phyloP scores from a whole-genome alignment of 2,113 vertebrate genomes.

The Chaenocephalus aceratus region DNA sequence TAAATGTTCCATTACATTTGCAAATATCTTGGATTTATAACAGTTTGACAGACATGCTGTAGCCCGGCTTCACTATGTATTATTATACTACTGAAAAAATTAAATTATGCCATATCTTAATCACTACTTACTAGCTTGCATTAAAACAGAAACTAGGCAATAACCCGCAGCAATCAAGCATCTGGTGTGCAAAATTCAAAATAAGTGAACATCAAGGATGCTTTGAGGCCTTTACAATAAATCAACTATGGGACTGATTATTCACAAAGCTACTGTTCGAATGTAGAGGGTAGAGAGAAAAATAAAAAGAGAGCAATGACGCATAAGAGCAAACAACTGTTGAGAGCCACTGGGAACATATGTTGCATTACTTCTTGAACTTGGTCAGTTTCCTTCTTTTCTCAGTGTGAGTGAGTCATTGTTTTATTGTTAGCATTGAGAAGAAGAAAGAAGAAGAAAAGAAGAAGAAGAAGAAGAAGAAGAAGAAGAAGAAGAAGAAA shows the following conservation, averaged over 20 bases:
- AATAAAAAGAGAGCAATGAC: not conserved
- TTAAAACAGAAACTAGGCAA: too few relatives aligned
- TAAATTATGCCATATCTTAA: not conserved
- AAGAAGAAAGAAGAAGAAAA: too few relatives aligned
- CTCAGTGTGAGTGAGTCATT: too few relatives aligned
- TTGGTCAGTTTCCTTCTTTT: too few relatives aligned
- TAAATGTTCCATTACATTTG: conserved; percentile 20
- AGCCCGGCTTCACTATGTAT: conserved; percentile 3
- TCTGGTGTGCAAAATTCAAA: not conserved
- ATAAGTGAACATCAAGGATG: not conserved
- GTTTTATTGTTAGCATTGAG: too few relatives aligned
- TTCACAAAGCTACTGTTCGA: conserved; percentile 3
- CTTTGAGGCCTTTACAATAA: not conserved
- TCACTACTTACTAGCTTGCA: not conserved
- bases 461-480: too few relatives aligned
- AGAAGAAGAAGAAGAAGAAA: too few relatives aligned
- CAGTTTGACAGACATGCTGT: conserved; percentile 32
- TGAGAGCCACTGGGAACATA: too few relatives aligned
- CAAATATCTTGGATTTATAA: conserved; percentile 4
- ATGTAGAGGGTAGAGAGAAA: not conserved
- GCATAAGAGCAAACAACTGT: too few relatives aligned
- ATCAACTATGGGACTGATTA: not conserved
- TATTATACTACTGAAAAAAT: conserved; percentile 15
- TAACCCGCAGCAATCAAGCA: not conserved
- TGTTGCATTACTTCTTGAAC: too few relatives aligned